phyloP scores from a whole-genome alignment of 2,888 invertebrate species.

The Listrodromus nycthemerus region DNA sequence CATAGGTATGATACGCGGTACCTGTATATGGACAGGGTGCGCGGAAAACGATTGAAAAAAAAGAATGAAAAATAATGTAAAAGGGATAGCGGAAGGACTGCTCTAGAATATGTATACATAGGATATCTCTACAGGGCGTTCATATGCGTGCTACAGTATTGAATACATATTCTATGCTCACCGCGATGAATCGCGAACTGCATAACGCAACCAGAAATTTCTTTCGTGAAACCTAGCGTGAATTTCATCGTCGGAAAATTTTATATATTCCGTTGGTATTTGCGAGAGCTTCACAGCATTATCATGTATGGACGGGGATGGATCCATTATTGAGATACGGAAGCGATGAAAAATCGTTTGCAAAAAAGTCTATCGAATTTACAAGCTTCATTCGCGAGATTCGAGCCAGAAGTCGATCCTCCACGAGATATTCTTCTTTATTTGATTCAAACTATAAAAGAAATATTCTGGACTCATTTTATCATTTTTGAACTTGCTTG shows the following conservation, averaged over 20 bases:
- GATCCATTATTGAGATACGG: background rate
- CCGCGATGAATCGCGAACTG: constrained; percentile 37
- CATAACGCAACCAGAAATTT: constrained; percentile 33
- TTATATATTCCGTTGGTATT: constrained; percentile 17
- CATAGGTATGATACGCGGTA: constrained; percentile 30
- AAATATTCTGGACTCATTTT: background rate
- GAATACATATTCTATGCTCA: constrained; percentile 58
- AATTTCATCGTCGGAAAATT: constrained; percentile 46
- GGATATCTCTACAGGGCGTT: constrained; percentile 31
- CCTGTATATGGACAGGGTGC: background rate
- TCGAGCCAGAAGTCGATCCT: background rate
- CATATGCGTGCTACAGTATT: constrained; percentile 35
- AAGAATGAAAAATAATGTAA: constrained; percentile 33
- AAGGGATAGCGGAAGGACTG: constrained; percentile 27
- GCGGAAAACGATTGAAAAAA: constrained; percentile 60
- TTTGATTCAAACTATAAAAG: background rate
- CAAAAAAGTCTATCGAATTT: background rate
- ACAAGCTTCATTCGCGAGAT: background rate
- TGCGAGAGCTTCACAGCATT: background rate
- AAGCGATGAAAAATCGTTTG: background rate
- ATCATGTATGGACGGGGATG: background rate
- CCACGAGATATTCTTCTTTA: background rate
- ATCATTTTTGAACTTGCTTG: too few species aligned
- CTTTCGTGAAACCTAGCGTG: constrained; percentile 26
- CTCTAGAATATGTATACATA: constrained; percentile 21